Conservation (phyloP, 2,888 invertebrate species). For the Parnassius glacialis region DNA sequence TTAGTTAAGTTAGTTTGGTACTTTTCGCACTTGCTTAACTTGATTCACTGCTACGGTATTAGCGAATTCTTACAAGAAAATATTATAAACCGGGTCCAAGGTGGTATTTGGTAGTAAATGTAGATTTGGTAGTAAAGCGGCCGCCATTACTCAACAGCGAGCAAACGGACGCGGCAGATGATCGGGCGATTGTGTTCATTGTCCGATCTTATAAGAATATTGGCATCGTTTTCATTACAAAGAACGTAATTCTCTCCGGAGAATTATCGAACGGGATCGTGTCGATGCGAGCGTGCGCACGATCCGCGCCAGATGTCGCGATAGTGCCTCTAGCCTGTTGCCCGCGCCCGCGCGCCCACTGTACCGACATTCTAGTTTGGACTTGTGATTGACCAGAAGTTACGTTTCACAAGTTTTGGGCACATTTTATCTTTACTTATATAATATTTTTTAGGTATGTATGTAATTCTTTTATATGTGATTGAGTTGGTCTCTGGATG, state of each 20-base stretch:
- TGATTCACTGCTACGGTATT: too few relatives aligned
- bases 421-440: too few relatives aligned
- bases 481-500: too few relatives aligned
- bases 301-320: constrained; percentile 5
- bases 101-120: too few relatives aligned
- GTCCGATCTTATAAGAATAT: constrained; percentile 19
- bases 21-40: too few relatives aligned
- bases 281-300: constrained; percentile 16
- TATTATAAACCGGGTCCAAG: too few relatives aligned
- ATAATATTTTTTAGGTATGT: too few relatives aligned
- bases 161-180: constrained; percentile 8
- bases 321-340: not conserved
- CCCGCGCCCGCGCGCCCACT: not conserved
- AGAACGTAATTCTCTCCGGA: constrained; percentile 17
- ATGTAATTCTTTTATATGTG: too few relatives aligned
- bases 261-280: constrained; percentile 13
- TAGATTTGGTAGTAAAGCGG: not conserved
- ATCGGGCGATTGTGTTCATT: constrained; percentile 7
- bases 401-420: not conserved
- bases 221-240: constrained; percentile 21
- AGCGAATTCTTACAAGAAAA: too few relatives aligned
- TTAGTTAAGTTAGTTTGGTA: too few relatives aligned
- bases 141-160: not conserved
- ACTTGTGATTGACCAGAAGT: not conserved
- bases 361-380: not conserved